phyloP scores from a whole-genome alignment of 1,140 invertebrate genomes.

The Chymomyza costata region DNA sequence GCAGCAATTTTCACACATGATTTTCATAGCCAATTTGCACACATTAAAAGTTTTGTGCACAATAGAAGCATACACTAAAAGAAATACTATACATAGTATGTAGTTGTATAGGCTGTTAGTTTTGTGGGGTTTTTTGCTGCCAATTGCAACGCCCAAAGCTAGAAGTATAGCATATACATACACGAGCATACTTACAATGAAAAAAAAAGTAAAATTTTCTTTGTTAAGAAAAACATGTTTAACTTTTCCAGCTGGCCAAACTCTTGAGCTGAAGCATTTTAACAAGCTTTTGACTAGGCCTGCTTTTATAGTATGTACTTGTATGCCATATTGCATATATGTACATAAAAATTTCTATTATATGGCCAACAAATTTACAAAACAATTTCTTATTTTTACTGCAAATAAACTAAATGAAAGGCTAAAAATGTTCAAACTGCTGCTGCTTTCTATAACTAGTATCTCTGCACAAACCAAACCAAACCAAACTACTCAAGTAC shows the following conservation, averaged over 20 bases:
- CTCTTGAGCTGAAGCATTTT: constrained; percentile 32
- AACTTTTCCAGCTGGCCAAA: constrained; percentile 11
- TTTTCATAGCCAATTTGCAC: constrained; percentile 67
- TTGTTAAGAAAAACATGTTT: no score
- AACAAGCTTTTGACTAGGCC: constrained; percentile 17
- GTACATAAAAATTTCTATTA: constrained; percentile 52
- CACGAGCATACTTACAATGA: no score
- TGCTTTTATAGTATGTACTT: constrained; percentile 10
- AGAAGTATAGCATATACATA: no score
- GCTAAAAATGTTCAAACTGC: constrained; percentile 11
- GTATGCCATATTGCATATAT: constrained; percentile 6
- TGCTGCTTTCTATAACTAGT: constrained; percentile 4
- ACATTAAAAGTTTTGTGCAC: constrained; percentile 55
- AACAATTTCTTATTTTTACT: constrained; percentile 44
- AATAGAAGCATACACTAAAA: constrained; percentile 20
- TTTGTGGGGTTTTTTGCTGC: no score
- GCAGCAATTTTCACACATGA: constrained; percentile 60
- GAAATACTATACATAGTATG: constrained; percentile 24
- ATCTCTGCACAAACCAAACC: no score
- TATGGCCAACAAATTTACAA: constrained; percentile 37
- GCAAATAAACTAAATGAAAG: constrained; percentile 8
- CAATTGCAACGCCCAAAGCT: no score
- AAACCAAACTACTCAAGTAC: constrained; percentile 2
- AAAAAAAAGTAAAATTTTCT: constrained; percentile 10
- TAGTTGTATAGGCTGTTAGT: no score